Percentiles rank a stretch among this genome's conserved stretches.
Evolutionary conservation across 2,797 vertebrate species (phyloP).

Genomic region (Amazona ochrocephala): DNA sequence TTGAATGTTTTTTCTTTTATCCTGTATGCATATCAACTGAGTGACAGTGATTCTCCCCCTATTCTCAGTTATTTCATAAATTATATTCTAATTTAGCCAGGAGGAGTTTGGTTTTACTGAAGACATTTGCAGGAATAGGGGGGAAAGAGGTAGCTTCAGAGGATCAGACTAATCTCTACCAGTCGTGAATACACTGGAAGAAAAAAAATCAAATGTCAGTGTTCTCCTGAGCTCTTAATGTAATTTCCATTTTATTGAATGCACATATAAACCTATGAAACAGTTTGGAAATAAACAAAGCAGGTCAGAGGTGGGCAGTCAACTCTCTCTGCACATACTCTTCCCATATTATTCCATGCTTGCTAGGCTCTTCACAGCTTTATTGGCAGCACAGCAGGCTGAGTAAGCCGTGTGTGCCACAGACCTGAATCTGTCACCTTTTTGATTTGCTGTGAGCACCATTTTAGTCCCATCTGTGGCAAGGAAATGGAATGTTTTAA

Average conservation of each 20-base stretch:
- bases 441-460: not conserved
- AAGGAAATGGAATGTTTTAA: not conserved
- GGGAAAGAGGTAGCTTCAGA: not conserved
- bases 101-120: not conserved
- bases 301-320: not conserved
- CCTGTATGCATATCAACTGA: not conserved
- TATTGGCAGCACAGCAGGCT: not conserved
- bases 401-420: not conserved
- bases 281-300: not conserved
- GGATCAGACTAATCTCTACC: not conserved
- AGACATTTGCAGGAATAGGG: not conserved
- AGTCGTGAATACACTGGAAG: not conserved
- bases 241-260: not conserved
- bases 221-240: not conserved
- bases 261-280: not conserved
- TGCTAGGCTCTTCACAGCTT: not conserved
- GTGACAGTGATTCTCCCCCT: not conserved
- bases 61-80: not conserved
- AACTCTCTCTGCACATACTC: not conserved
- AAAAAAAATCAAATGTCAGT: not conserved
- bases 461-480: not conserved
- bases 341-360: not conserved
- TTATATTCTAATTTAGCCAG: not conserved
- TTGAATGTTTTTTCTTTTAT: not conserved
- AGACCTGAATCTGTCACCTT: not conserved